These are phyloP conservation scores for Coregonus sp. DNA, from an alignment of 2,797 vertebrate genomes.

Conservation along the genomic window DNA sequence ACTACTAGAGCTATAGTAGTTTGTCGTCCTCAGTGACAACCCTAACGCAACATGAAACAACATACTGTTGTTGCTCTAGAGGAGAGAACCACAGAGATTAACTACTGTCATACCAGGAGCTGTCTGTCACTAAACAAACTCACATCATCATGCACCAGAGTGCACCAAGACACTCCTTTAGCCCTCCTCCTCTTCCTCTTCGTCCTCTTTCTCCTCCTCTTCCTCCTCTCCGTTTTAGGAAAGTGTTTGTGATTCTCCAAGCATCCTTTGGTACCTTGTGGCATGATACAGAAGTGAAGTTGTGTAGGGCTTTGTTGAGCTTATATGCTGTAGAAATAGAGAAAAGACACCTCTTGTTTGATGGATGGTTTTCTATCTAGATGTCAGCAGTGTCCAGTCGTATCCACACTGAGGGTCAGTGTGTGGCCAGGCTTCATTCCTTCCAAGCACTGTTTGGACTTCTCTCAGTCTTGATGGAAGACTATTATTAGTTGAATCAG, in stretches of 20 bases:
- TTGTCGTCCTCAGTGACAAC: neutral
- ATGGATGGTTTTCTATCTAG: conserved; percentile 49
- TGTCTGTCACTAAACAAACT: conserved; percentile 5
- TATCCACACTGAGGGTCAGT: neutral
- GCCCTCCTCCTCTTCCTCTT: too few species aligned
- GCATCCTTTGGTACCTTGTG: conserved; percentile 72
- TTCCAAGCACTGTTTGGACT: neutral
- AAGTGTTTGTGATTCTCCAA: conserved; percentile 65
- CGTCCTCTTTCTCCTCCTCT: conserved; percentile 58
- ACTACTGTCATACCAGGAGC: conserved; percentile 29
- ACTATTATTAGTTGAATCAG: neutral
- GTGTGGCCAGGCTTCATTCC: neutral
- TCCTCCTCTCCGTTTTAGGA: conserved; percentile 69
- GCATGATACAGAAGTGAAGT: conserved; percentile 77
- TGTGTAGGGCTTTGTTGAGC: conserved; percentile 74
- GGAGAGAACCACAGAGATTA: conserved; percentile 4
- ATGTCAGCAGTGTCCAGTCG: conserved; percentile 25
- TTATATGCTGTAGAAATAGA: conserved; percentile 60
- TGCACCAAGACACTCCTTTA: neutral
- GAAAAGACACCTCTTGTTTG: conserved; percentile 40
- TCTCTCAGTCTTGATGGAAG: neutral
- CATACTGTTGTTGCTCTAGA: conserved; percentile 40
- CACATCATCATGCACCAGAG: neutral
- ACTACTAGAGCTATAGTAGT: neutral
- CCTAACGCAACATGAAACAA: neutral